A percentile compares a stretch with the other conserved stretches of the same genome.
Evolutionary conservation across 1,140 invertebrate genomes (phyloP).

Genomic region (Polyergus mexicanus): DNA sequence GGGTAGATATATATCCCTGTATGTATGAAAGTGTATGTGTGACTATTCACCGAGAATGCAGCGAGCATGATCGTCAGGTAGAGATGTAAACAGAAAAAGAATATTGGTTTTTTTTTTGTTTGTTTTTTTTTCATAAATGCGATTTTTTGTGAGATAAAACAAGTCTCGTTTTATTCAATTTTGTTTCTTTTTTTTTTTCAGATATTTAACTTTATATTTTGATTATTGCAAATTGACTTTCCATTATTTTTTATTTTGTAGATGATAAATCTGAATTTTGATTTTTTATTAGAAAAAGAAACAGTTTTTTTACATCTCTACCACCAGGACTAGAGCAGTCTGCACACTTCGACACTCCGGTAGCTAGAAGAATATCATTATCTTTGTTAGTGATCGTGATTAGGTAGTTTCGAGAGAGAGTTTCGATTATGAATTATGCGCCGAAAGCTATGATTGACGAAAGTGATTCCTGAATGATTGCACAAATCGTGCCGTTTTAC

Average conservation of each 20-base stretch:
- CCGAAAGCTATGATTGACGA: conserved; percentile 51
- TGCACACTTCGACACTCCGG: neutral
- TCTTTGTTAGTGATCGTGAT: conserved; percentile 25
- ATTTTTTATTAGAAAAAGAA: too few species aligned
- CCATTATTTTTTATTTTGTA: too few species aligned
- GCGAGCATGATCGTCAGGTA: neutral
- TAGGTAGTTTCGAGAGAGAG: neutral
- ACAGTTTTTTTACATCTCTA: neutral
- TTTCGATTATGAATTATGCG: conserved; percentile 37
- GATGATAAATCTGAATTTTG: too few species aligned
- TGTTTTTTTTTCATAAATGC: too few species aligned
- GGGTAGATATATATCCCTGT: conserved; percentile 46
- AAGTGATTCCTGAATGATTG: conserved; percentile 65
- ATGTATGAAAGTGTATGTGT: conserved; percentile 60
- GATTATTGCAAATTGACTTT: too few species aligned
- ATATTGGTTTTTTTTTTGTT: too few species aligned
- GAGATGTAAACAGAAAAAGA: neutral
- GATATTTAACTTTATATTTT: too few species aligned
- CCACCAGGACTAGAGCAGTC: neutral
- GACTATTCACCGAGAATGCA: conserved; percentile 55
- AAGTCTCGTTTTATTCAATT: too few species aligned
- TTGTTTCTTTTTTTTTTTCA: too few species aligned
- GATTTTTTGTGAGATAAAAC: too few species aligned
- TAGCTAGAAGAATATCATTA: conserved; percentile 31
- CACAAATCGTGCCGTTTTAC: conserved; percentile 22